phyloP scores from a whole-genome alignment of 2,797 vertebrate species.

The Fistularia tabacaria region DNA sequence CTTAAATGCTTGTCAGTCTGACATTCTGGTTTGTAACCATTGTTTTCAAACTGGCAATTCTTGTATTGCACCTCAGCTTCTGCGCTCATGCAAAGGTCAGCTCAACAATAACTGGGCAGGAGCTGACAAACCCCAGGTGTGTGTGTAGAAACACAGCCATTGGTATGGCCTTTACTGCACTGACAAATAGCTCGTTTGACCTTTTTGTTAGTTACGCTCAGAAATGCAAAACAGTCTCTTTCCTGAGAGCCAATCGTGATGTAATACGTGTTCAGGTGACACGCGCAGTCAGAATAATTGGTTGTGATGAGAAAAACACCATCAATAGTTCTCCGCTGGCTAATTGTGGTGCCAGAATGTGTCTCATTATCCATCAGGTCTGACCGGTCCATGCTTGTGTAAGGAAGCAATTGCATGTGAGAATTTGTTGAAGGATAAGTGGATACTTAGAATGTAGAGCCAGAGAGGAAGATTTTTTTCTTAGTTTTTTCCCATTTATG shows the following conservation, averaged over 20 bases:
- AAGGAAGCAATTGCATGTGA: conserved; percentile 28
- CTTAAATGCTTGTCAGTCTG: conserved; percentile 16
- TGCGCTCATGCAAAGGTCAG: conserved; percentile 64
- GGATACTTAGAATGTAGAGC: conserved; percentile 8
- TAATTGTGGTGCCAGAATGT: conserved; percentile 40
- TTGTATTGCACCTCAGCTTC: conserved; percentile 15
- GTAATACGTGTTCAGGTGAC: conserved; percentile 35
- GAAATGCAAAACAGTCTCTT: conserved; percentile 42
- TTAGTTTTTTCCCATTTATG: too few relatives aligned
- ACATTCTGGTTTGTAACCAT: conserved; percentile 23
- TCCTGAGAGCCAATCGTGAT: conserved; percentile 10
- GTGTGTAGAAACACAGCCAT: conserved; percentile 23
- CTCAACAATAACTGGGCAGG: conserved; percentile 44
- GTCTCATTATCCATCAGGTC: conserved; percentile 38
- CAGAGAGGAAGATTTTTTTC: too few relatives aligned
- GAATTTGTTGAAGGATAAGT: conserved; percentile 12
- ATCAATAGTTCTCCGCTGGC: conserved; percentile 21
- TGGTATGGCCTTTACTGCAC: conserved; percentile 52
- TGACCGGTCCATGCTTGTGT: conserved; percentile 8
- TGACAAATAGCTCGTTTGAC: conserved; percentile 57
- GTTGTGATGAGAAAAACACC: conserved; percentile 25
- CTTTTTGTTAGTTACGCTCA: conserved; percentile 51
- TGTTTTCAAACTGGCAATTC: conserved; percentile 18
- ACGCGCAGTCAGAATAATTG: conserved; percentile 22
- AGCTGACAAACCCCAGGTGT: conserved; percentile 33